Evolutionary conservation across 2,113 vertebrate genomes (phyloP), one percentile per base, ranked within the genome.

Genomic region (Rhegmatorhina hoffmannsi): DNA sequence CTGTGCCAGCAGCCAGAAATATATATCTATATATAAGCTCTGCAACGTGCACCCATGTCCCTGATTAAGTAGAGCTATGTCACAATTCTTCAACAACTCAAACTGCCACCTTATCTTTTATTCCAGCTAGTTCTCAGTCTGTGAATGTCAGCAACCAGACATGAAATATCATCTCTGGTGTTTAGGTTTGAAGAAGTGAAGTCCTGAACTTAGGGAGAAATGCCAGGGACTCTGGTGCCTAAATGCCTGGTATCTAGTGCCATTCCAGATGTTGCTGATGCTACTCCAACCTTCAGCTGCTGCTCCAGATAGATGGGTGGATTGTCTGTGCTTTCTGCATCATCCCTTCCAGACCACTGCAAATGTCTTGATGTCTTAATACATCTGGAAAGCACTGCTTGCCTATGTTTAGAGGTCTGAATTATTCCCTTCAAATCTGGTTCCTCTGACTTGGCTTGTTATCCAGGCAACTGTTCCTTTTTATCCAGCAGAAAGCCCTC

Each of bases 31-130:
- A 29, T 1, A 7, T 18, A 15, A 21, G 18, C 17, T 50, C 29
- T 52, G 4, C 0, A 2, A 38, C 20, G 33, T 56, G 8, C 2
- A 44, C 10, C 10, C 17, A 17, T 5, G 11, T 46, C 24, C 26
- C 9, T 29, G 10, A 20, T 85, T 13, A 84, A 89, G 69, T 4
- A 82, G 52, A 33, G 31, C 26, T 95, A 78, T 59, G 13, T 36
- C 34, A 28, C 6, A 36, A 24, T 7, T 76, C 38, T 76, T 49
- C 28, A 76, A 3, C 6, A n/a, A 73, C 40, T 68, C 34, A 38
- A 44, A 73, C 31, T 56, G 4, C 3, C 34, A 44, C 11, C 13
- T 59, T 34, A 58, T 60, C 49, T 55, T 83, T 40, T 49, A 76
- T 52, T 31, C 23, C 23, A 25, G 23, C 26, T 63, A 47, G 17